phyloP scores from a whole-genome alignment of 2,797 vertebrate species.

The Pelochelys cantorii region DNA sequence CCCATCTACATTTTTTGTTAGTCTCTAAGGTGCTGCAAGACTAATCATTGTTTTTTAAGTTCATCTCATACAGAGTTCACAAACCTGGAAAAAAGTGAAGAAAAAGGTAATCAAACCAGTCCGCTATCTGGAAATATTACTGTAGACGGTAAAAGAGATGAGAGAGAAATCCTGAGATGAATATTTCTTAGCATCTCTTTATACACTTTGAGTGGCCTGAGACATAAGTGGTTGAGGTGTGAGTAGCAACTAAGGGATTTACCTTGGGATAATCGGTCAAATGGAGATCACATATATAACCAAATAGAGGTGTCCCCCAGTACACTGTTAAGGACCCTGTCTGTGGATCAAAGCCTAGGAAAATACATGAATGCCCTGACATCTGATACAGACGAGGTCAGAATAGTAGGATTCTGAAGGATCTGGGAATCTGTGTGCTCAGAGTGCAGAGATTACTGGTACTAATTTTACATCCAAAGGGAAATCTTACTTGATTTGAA shows the following conservation, averaged over 20 bases:
- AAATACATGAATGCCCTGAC: neutral
- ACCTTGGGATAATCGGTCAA: neutral
- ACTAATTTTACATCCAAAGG: too few relatives aligned
- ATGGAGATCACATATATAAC: neutral
- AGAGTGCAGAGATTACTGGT: too few relatives aligned
- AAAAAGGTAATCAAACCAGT: neutral
- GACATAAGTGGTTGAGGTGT: neutral
- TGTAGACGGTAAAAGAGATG: neutral
- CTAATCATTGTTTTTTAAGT: too few relatives aligned
- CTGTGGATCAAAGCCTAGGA: neutral
- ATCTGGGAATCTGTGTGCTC: too few relatives aligned
- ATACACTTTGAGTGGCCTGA: neutral
- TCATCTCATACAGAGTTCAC: neutral
- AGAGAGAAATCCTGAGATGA: rapidly evolving
- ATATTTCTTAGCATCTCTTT: neutral
- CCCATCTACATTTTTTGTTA: too few relatives aligned
- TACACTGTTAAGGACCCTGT: neutral
- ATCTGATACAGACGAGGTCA: neutral
- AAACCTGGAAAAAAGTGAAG: neutral
- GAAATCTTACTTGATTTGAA: too few relatives aligned
- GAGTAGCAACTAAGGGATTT: neutral
- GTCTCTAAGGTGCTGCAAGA: too few relatives aligned
- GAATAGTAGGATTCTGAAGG: neutral
- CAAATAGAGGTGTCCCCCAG: neutral
- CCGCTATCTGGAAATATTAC: neutral